These are phyloP conservation scores for Carapus acus DNA, from an alignment of 2,797 vertebrate species.

Conservation along the genomic window DNA sequence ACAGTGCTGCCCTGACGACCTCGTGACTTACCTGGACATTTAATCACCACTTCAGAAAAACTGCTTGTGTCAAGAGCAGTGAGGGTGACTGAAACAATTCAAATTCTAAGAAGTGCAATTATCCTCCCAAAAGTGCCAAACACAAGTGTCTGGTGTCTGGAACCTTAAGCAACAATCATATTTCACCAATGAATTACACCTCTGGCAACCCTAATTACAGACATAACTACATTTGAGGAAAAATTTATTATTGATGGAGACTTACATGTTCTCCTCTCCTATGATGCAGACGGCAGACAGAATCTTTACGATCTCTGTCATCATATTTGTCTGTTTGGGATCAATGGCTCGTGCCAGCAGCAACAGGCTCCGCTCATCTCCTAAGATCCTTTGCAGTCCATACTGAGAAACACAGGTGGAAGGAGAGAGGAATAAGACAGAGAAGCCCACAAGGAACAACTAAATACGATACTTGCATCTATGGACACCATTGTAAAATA, in stretches of 20 bases:
- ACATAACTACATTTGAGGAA: neutral
- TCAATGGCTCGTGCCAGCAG: conserved; percentile 89
- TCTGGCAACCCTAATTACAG: too few relatives aligned
- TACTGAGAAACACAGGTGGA: conserved; percentile 69
- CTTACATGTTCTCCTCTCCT: conserved; percentile 95
- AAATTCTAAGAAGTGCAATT: conserved; percentile 9
- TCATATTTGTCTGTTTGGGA: conserved; percentile 93
- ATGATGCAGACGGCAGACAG: conserved; percentile 95
- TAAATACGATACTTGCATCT: too few relatives aligned
- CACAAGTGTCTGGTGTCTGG: too few relatives aligned
- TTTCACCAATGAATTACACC: conserved; percentile 2
- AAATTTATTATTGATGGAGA: conserved; percentile 21
- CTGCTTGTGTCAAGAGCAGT: conserved; percentile 15
- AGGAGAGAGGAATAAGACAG: conserved; percentile 12
- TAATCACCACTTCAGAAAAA: too few relatives aligned
- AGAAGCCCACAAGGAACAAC: conserved; percentile 45
- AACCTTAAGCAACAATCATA: neutral
- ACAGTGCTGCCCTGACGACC: too few relatives aligned
- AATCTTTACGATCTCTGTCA: conserved; percentile 97
- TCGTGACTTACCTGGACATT: too few relatives aligned
- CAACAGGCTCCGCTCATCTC: conserved; percentile 87
- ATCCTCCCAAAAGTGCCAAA: conserved; percentile 23
- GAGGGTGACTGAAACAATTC: conserved; percentile 10
- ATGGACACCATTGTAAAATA: too few relatives aligned
- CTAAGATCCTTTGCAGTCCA: conserved; percentile 91